Conservation (phyloP, 1,140 invertebrate species). For the Drosophila prosaltans region DNA sequence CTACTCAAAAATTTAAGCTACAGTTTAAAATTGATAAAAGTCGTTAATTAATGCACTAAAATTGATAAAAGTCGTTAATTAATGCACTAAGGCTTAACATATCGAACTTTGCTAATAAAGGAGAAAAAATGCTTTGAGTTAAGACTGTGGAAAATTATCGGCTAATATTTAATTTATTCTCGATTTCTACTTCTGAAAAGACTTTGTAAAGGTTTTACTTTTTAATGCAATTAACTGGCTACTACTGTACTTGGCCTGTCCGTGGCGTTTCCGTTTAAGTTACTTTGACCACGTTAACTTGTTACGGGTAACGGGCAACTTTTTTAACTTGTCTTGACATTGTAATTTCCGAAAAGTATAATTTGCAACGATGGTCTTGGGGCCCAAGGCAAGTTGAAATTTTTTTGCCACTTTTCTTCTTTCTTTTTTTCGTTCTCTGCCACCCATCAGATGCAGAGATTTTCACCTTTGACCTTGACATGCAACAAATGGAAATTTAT, state of each 20-base stretch:
- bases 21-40: no score
- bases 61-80: no score
- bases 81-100: no score
- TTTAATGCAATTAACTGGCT: no score
- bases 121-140: no score
- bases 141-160: no score
- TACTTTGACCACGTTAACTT: not conserved
- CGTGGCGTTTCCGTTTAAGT: not conserved
- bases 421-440: not conserved
- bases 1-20: no score
- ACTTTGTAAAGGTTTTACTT: no score
- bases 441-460: slow-evolving; percentile 2
- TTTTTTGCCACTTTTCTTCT: not conserved
- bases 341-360: not conserved
- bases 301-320: not conserved
- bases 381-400: not conserved
- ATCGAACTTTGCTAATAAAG: no score
- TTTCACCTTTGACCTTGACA: slow-evolving; percentile 13
- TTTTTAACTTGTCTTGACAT: not conserved
- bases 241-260: not conserved
- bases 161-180: no score
- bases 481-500: slow-evolving; percentile 24
- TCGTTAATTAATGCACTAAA: no score
- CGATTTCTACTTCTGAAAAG: no score
- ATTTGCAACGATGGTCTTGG: not conserved